Evolutionary conservation across 2,113 vertebrate species (phyloP), one percentile per base, ranked within the genome.

Genomic region (Percopsis transmontana): DNA sequence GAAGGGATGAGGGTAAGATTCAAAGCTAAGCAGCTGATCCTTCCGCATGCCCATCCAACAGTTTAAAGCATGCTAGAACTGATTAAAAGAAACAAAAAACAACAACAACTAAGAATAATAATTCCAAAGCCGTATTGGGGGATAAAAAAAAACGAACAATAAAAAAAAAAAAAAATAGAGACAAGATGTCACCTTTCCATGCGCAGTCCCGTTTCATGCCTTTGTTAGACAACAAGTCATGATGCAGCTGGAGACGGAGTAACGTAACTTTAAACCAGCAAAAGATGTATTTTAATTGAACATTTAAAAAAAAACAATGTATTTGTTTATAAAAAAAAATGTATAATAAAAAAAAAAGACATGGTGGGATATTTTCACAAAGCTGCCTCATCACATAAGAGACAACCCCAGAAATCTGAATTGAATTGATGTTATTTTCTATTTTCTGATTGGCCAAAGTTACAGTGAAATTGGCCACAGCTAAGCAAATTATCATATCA

Each of bases 1-100:
- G 97, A 99, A 97, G 97, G 97, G 93, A 99, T 99, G 97, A 99
- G 97, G 97, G 97, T 99, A 99, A 99, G 97, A 96, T 93, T 89
- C 92, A 93, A 94, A 95, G 91, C 92, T 92, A 94, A 97, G 96
- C 92, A 97, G 96, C 95, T 94, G 95, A 96, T 95, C 95, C 95
- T 98, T 98, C 95, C 96, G 97, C 97, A 99, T 99, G 97, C 96
- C 94, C 86, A 87, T 94, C 94, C 93, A 95, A 94, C 94, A 92
- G 91, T 94, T 93, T 90, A 87, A 93, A 95, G 97, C 97, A 99
- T 98, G 97, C 96, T 96, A 98, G 95, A 96, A 97, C 94, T 91
- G 95, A 97, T 96, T 93, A 88, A 87, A 85, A 89, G 77, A 84
- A 44, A 79, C 59, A 66, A 51, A 68, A 62, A 50, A 0, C n/a